Evolutionary conservation across 2,797 vertebrate species (phyloP).

Genomic region (Zenarchopterus dispar): DNA sequence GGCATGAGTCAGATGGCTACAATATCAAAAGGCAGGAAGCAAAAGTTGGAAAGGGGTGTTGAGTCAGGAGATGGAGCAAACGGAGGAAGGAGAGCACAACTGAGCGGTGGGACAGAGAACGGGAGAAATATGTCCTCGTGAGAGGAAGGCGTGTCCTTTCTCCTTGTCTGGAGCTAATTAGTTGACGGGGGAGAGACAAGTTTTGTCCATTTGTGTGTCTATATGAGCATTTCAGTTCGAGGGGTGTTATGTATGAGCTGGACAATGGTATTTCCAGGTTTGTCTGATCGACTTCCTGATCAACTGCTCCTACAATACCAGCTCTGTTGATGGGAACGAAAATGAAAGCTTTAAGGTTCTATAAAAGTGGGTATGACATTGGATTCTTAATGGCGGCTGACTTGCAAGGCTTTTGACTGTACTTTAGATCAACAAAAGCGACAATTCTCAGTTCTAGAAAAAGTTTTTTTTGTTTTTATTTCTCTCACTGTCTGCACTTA

Average conservation of each 20-base stretch:
- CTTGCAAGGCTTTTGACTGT: too few species aligned
- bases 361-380: too few species aligned
- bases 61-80: slow-evolving; percentile 52
- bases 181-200: slow-evolving; percentile 65
- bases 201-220: slow-evolving; percentile 45
- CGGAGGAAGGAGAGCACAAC: slow-evolving; percentile 42
- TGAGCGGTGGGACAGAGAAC: slow-evolving; percentile 39
- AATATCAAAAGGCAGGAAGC: slow-evolving; percentile 78
- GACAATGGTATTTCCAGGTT: slow-evolving; percentile 52
- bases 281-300: slow-evolving; percentile 37
- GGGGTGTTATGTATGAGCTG: slow-evolving; percentile 24
- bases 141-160: slow-evolving; percentile 65
- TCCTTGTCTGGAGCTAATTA: slow-evolving; percentile 63
- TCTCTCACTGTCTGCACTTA: too few species aligned
- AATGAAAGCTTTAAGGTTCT: slow-evolving; percentile 1
- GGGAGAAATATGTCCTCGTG: slow-evolving; percentile 69
- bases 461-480: too few species aligned
- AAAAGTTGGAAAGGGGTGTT: slow-evolving; percentile 44
- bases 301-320: slow-evolving; percentile 32
- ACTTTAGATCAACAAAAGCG: too few species aligned
- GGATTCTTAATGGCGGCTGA: too few species aligned
- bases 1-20: slow-evolving; percentile 72
- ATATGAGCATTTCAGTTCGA: slow-evolving; percentile 31
- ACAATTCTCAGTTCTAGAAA: too few species aligned
- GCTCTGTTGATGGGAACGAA: slow-evolving; percentile 39